Conservation (phyloP, 2,888 invertebrate species). For the Elmis aenea region DNA sequence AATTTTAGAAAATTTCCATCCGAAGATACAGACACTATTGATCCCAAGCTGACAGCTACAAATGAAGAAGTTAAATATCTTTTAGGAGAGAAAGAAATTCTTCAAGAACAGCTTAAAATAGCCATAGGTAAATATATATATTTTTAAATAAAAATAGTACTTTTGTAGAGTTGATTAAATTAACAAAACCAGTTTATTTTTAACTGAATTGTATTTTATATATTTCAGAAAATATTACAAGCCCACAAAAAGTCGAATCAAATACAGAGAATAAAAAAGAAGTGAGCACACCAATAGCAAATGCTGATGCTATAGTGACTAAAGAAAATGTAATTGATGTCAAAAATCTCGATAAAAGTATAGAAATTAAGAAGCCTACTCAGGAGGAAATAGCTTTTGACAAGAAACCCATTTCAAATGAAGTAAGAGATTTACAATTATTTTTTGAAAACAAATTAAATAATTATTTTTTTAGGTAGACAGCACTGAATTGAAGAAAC, state of each 20-base stretch:
- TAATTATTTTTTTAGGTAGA: slow-evolving; percentile 41
- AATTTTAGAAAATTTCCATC: slow-evolving; percentile 36
- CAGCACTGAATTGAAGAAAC: slow-evolving; percentile 63
- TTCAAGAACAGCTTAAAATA: slow-evolving; percentile 40
- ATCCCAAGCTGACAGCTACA: slow-evolving; percentile 16
- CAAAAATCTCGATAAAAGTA: too few species aligned
- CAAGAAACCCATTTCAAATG: slow-evolving; percentile 17
- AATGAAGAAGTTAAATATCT: slow-evolving; percentile 37
- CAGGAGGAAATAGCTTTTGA: slow-evolving; percentile 20
- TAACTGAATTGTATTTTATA: too few species aligned
- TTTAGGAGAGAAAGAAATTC: slow-evolving; percentile 39
- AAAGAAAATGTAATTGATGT: too few species aligned
- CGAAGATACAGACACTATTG: slow-evolving; percentile 19
- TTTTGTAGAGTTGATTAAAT: neutral
- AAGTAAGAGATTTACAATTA: slow-evolving; percentile 11
- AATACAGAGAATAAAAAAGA: too few species aligned
- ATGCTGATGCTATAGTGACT: too few species aligned
- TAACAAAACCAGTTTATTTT: too few species aligned
- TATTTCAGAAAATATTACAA: too few species aligned
- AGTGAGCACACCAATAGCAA: too few species aligned
- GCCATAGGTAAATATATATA: slow-evolving; percentile 27
- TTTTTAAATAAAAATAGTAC: neutral
- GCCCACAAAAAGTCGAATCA: too few species aligned
- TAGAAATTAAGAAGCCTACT: too few species aligned
- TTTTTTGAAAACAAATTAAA: slow-evolving; percentile 15